Percentiles rank a stretch among this genome's conserved stretches.
phyloP scores from a whole-genome alignment of 2,888 invertebrate species.

The Sarcophaga variegata region DNA sequence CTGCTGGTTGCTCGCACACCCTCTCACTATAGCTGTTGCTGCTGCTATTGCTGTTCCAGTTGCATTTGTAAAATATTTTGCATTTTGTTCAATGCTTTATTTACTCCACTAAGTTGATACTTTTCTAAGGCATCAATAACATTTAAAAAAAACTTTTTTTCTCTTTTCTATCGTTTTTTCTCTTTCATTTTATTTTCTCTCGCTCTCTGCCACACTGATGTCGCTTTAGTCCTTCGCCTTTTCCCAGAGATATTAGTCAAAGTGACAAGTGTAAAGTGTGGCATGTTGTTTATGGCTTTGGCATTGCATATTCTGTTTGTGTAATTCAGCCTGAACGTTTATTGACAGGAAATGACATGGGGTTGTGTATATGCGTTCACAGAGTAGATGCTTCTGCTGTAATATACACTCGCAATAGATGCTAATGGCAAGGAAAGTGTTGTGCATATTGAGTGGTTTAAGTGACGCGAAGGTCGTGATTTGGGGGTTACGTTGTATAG shows the following conservation, averaged over 20 bases:
- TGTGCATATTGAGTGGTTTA: not conserved
- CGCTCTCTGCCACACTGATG: not conserved
- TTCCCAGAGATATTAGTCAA: constrained; percentile 41
- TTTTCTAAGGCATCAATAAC: constrained; percentile 27
- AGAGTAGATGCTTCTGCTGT: not conserved
- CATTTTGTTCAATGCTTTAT: constrained; percentile 29
- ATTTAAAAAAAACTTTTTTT: constrained; percentile 33
- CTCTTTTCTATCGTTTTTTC: not conserved
- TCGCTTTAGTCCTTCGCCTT: not conserved
- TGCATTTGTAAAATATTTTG: not conserved
- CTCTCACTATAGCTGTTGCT: not conserved
- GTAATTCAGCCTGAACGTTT: constrained; percentile 38
- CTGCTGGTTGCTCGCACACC: not conserved
- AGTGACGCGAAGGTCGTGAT: not conserved
- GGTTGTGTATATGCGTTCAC: not conserved
- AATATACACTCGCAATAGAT: not conserved
- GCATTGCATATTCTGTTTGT: constrained; percentile 16
- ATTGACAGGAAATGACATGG: constrained; percentile 36
- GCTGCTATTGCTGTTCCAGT: not conserved
- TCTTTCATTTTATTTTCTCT: not conserved
- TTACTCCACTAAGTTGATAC: constrained; percentile 15
- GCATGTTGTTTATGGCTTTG: constrained; percentile 36
- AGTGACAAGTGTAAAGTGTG: constrained; percentile 56
- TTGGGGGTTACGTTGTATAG: not conserved
- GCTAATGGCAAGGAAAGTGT: not conserved